Conservation (phyloP, 2,797 vertebrate genomes). For the Vireo griseus region DNA sequence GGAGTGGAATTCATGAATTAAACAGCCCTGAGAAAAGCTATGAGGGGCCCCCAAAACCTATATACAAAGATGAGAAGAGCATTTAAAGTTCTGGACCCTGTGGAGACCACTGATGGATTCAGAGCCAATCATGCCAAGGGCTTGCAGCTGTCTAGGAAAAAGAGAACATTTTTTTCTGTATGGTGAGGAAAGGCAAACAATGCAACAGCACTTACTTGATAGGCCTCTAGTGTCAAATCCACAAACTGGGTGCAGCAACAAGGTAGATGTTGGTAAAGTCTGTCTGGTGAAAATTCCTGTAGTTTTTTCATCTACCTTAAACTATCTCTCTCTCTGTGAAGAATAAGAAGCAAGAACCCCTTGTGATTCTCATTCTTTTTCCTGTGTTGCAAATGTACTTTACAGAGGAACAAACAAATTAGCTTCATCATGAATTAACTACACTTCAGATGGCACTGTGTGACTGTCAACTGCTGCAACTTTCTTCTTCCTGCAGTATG, state of each 20-base stretch:
- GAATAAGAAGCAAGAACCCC: background rate
- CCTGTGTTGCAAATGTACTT: background rate
- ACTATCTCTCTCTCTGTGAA: background rate
- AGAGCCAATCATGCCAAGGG: background rate
- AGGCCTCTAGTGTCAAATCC: background rate
- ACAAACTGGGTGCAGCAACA: background rate
- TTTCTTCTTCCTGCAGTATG: background rate
- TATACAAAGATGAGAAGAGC: background rate
- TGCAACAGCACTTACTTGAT: background rate
- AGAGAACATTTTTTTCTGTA: background rate
- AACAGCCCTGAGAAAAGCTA: background rate
- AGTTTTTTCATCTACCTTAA: background rate
- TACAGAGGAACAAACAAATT: background rate
- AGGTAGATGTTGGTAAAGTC: background rate
- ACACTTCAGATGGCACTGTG: background rate
- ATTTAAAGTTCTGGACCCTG: background rate
- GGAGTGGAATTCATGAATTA: background rate
- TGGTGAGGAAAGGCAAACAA: background rate
- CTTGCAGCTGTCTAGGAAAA: background rate
- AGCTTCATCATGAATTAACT: background rate
- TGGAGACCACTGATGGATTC: background rate
- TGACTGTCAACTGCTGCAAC: background rate
- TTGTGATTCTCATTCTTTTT: background rate
- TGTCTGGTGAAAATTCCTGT: background rate
- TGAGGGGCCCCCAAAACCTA: background rate